phyloP scores from a whole-genome alignment of 2,113 vertebrate species.

The Perccottus glenii region DNA sequence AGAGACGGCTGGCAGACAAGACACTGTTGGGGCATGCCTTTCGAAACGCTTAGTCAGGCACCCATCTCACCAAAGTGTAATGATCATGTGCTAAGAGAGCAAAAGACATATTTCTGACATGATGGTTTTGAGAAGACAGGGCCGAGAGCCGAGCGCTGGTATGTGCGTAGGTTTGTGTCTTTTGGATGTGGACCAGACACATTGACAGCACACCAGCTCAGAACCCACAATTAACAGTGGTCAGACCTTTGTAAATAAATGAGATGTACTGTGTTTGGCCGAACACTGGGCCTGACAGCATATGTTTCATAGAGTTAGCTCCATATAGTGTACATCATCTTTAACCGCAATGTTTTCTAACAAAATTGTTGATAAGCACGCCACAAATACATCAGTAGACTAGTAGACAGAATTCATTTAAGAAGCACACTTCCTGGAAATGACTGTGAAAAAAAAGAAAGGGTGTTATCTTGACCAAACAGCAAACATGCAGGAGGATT shows the following conservation, averaged over 20 bases:
- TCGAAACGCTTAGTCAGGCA: conserved; percentile 69
- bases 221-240: conserved; percentile 62
- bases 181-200: conserved; percentile 65
- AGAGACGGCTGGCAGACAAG: conserved; percentile 63
- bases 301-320: conserved; percentile 32
- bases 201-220: conserved; percentile 40
- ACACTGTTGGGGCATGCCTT: conserved; percentile 67
- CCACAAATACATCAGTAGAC: conserved; percentile 6
- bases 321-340: conserved; percentile 22
- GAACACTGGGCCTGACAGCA: conserved; percentile 26
- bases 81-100: conserved; percentile 67
- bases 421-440: neutral
- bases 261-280: conserved; percentile 40
- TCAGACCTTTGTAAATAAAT: conserved; percentile 62
- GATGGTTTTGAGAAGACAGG: conserved; percentile 62
- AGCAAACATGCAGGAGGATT: conserved; percentile 30
- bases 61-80: conserved; percentile 72
- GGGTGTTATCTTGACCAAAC: conserved; percentile 30
- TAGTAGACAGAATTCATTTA: conserved; percentile 13
- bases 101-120: conserved; percentile 69
- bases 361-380: conserved; percentile 31
- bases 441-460: neutral
- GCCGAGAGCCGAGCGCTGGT: conserved; percentile 52
- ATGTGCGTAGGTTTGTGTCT: conserved; percentile 66
- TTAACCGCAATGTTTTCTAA: conserved; percentile 19